Evolutionary conservation across 2,113 vertebrate genomes (phyloP), one percentile per base, ranked within the genome.

Genomic region (Barbus barbus): DNA sequence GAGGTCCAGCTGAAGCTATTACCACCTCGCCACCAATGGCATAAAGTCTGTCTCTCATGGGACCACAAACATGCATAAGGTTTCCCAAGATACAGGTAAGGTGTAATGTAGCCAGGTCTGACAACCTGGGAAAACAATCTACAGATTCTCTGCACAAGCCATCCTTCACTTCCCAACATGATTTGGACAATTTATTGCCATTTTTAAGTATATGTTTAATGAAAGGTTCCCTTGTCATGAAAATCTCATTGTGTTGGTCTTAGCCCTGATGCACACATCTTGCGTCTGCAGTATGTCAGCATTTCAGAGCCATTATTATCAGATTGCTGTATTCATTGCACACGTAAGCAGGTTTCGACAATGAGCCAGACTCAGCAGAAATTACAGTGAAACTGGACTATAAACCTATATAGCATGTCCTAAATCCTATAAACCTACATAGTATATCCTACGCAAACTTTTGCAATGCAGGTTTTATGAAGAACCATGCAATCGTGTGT

Each of bases 1-100:
- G 63, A 67, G 63, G 63, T 72, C 12, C 36, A 72, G 33, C 67
- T 41, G 36, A 72, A 72, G 67, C 41, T 72, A 72, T 72, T 72
- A 72, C 67, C 67, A 72, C 67, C 36, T 72, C 22, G 9, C 13
- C 58, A 61, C 58, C 58, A 26, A 12, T 26, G n/a, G n/a, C 11
- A 61, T 61, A 26, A 26, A 53, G 58, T 61, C 58, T 11, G 22
- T 38, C 67, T 71, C 67, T 72, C 67, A 24, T 22, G 36, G 67
- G 36, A 72, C 36, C 67, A 71, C 67, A 72, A n/a, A 13, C 36
- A 48, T 3, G 13, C 46, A 48, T 13, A 48, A 48, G 13, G 22
- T 11, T n/a, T 4, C 67, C 5, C 36, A 72, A 41, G 67, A 5
- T 72, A 36, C 67, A 41, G 67, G 65, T 33, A 18, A 71, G 33